A percentile compares a stretch with the other conserved stretches of the same genome.
phyloP scores from a whole-genome alignment of 2,797 vertebrate species.

The Epinephelus coioides region DNA sequence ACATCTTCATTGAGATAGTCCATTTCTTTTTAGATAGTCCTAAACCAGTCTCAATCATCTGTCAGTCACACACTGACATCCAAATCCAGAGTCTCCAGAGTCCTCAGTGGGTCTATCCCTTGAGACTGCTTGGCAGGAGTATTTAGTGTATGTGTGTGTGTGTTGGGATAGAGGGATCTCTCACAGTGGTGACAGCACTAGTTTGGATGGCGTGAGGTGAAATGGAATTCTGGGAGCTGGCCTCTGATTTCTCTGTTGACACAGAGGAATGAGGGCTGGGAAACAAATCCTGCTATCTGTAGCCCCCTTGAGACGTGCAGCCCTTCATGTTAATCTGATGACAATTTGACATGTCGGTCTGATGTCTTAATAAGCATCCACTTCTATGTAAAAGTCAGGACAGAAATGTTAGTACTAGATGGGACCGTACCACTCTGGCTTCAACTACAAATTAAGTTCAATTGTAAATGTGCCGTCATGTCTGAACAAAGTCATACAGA shows the following conservation, averaged over 20 bases:
- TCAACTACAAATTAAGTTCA: background rate
- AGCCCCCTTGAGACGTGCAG: background rate
- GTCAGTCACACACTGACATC: slow-evolving; percentile 40
- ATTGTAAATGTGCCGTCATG: slow-evolving; percentile 5
- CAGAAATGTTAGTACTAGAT: background rate
- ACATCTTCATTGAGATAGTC: slow-evolving; percentile 34
- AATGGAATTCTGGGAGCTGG: slow-evolving; percentile 57
- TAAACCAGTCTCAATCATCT: slow-evolving; percentile 26
- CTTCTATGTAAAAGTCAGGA: rapidly evolving
- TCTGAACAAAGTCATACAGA: background rate
- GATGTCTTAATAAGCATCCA: background rate
- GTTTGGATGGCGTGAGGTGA: slow-evolving; percentile 51
- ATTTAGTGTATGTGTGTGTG: slow-evolving; percentile 14
- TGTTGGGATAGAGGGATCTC: slow-evolving; percentile 26
- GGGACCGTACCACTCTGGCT: background rate
- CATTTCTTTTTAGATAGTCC: slow-evolving; percentile 32
- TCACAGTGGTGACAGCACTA: slow-evolving; percentile 62
- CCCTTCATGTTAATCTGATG: background rate
- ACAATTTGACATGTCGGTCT: background rate
- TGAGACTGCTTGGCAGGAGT: slow-evolving; percentile 10
- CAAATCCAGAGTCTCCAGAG: slow-evolving; percentile 29
- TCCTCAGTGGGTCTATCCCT: slow-evolving; percentile 28
- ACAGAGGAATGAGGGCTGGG: slow-evolving; percentile 50
- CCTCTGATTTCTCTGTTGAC: slow-evolving; percentile 57
- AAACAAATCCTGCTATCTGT: slow-evolving; percentile 40